Evolutionary conservation across 2,113 vertebrate species (phyloP).

Genomic region (Antigone vipio): DNA sequence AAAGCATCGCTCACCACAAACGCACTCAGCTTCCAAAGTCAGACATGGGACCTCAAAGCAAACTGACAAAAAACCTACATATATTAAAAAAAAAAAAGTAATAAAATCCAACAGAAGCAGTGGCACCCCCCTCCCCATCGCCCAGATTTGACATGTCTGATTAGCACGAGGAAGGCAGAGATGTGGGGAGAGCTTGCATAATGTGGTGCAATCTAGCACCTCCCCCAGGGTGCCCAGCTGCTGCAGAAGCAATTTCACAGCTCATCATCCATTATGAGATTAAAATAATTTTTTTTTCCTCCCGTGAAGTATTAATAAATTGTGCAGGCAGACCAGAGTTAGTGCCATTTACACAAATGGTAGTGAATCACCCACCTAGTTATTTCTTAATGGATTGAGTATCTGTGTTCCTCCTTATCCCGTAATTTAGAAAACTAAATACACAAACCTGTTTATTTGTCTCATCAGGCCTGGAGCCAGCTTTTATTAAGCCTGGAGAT

Average conservation of each 20-base stretch:
- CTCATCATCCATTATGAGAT: conserved; percentile 69
- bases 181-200: conserved; percentile 58
- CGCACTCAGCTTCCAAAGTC: background rate
- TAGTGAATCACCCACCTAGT: conserved; percentile 57
- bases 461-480: background rate
- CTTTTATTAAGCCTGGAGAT: background rate
- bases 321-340: conserved; percentile 54
- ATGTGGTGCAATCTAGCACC: conserved; percentile 67
- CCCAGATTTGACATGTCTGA: conserved; percentile 25
- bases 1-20: background rate
- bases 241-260: conserved; percentile 67
- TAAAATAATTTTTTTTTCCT: conserved; percentile 61
- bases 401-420: conserved; percentile 34
- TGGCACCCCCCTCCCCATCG: background rate
- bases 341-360: conserved; percentile 64
- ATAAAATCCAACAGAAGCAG: background rate
- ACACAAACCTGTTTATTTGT: conserved; percentile 54
- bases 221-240: conserved; percentile 67
- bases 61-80: background rate
- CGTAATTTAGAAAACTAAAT: conserved; percentile 51
- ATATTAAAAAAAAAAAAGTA: background rate
- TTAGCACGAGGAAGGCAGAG: conserved; percentile 43
- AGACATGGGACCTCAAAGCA: background rate
- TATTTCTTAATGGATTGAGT: conserved; percentile 71
- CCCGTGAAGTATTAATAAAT: conserved; percentile 69